A percentile compares a stretch with the other conserved stretches of the same genome.
These are phyloP conservation scores for Listrodromus nycthemerus DNA, from an alignment of 2,888 invertebrate species.

Conservation along the genomic window DNA sequence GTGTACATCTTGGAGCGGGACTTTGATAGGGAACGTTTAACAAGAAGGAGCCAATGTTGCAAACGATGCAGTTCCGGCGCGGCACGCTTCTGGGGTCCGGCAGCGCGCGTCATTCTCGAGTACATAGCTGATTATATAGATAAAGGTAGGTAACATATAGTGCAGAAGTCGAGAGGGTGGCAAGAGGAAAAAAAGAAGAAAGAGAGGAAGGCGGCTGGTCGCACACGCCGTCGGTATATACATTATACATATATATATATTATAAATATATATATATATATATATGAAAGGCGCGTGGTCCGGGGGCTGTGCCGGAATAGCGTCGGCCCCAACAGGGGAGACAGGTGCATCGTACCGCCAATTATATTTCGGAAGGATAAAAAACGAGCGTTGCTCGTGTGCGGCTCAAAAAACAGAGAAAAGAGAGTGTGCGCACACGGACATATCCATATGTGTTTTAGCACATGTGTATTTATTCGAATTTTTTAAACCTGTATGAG, in stretches of 20 bases:
- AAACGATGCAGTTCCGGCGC: conserved; percentile 21
- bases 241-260: conserved; percentile 8
- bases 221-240: conserved; percentile 18
- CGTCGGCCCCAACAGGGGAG: conserved; percentile 74
- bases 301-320: conserved; percentile 61
- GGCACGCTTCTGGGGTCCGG: conserved; percentile 61
- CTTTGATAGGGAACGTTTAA: not conserved
- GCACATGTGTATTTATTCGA: conserved; percentile 5
- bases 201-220: conserved; percentile 46
- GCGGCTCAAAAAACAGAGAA: conserved; percentile 65
- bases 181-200: conserved; percentile 70
- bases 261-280: not conserved
- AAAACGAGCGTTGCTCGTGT: conserved; percentile 68
- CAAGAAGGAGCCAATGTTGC: conserved; percentile 14
- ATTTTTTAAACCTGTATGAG: conserved; percentile 23
- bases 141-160: conserved; percentile 12
- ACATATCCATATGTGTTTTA: not conserved
- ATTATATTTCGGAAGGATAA: conserved; percentile 82
- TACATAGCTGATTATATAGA: conserved; percentile 28
- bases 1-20: not conserved
- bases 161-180: conserved; percentile 60
- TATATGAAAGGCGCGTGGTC: conserved; percentile 41
- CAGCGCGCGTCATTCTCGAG: conserved; percentile 39
- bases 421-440: conserved; percentile 61
- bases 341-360: conserved; percentile 84